Base-by-base conservation (phyloP, 1,140 invertebrate genomes). In the Drosophila miranda region DNA sequence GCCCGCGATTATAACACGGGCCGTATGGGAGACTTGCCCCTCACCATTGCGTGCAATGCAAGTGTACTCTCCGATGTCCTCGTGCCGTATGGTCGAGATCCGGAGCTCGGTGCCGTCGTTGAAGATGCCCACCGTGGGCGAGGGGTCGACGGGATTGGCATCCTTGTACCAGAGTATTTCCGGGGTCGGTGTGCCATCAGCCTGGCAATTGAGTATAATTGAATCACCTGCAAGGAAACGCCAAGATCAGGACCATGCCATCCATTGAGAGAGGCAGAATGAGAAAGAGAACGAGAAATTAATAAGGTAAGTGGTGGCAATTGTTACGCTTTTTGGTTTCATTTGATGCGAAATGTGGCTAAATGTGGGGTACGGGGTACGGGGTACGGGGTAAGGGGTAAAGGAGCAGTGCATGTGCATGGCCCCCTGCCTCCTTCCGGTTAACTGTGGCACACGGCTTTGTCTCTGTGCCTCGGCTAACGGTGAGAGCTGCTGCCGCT, bases 61-160 rank as follows among this genome's bases (percentile, higher is more conserved):
- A 56, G 96, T 97, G 91, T 99, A 99, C 91, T 98, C 97, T 14
- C 97, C 98, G 72, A 98, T 98, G 90, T 99, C 97, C 80, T 97
- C 95, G 90, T 96, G 95, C 74, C 96, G 94, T 81, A 99, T 96
- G 90, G 96, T 97, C 69, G 95, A 95, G 90, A 99, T 98, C 80
- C 96, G 94, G 54, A 98, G 93, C 91, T 98, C 97, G 23, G 96
- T 97, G 70, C 96, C 96, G 91, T 97, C 95, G 92, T 97, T 97
- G 92, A 97, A 97, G 76, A 97, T 96, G 78, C 95, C 95, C 90
- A 97, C 94, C 45, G 96, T 97, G 43, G 94, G 93, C 46, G 96
- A 96, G 34, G 96, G 95, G 91, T 97, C 95, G 69, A 98, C 96
- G 41, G 96, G 96, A 91, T 95, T 96, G 63, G 95, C 96, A 92